These are phyloP conservation scores for Hemitrygon akajei DNA, from an alignment of 2,797 vertebrate genomes.

Conservation along the genomic window DNA sequence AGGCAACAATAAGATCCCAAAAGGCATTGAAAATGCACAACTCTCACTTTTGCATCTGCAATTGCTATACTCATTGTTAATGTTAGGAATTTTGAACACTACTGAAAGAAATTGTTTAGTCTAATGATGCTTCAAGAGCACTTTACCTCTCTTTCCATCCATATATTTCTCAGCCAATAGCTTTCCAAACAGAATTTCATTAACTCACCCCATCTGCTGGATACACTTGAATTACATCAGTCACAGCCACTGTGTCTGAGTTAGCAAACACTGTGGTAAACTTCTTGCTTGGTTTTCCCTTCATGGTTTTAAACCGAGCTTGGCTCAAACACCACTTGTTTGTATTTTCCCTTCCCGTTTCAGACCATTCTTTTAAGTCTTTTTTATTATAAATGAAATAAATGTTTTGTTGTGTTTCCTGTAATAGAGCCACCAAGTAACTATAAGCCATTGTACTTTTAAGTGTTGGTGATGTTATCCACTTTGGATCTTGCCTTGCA, in stretches of 20 bases:
- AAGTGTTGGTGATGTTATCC: not conserved
- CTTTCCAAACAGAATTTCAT: not conserved
- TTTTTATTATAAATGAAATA: not conserved
- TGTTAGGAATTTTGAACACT: not conserved
- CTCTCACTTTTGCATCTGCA: not conserved
- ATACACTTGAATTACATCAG: slow-evolving; percentile 13
- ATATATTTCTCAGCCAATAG: not conserved
- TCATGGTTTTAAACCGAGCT: not conserved
- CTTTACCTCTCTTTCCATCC: too few relatives aligned
- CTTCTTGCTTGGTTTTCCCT: not conserved
- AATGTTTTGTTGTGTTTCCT: not conserved
- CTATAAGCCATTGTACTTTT: not conserved
- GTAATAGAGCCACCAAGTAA: not conserved
- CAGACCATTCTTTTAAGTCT: not conserved
- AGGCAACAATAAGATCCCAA: not conserved
- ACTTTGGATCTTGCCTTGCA: not conserved
- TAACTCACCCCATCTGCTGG: slow-evolving; percentile 25
- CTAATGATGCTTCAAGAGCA: not conserved
- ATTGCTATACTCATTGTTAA: not conserved
- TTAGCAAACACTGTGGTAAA: not conserved
- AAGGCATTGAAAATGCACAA: not conserved
- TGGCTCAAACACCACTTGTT: not conserved
- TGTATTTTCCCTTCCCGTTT: not conserved
- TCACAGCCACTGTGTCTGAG: not conserved
- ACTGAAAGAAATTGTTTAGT: slow-evolving; percentile 1